Percentiles rank a stretch among this genome's conserved stretches.
These are phyloP conservation scores for Tribolium madens DNA, from an alignment of 1,140 invertebrate genomes.

Conservation along the genomic window DNA sequence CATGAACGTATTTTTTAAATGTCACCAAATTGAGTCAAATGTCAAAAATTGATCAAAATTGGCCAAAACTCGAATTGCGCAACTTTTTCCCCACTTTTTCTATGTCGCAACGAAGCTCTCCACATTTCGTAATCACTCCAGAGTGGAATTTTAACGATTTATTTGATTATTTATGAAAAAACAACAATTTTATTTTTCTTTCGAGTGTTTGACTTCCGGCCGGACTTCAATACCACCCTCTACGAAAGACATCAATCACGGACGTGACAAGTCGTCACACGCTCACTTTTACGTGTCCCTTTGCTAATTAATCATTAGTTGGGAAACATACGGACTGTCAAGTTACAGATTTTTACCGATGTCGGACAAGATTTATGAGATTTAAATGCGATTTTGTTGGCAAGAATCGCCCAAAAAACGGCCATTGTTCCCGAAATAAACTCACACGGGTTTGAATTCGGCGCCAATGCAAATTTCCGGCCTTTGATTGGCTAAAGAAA, in stretches of 20 bases:
- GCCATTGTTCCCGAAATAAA: background rate
- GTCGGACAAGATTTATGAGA: constrained; percentile 14
- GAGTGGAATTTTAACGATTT: no score
- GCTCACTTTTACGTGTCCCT: constrained; percentile 42
- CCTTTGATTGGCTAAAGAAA: no score
- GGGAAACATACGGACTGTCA: constrained; percentile 19
- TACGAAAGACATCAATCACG: constrained; percentile 23
- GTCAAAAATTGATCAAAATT: no score
- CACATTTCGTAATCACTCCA: no score
- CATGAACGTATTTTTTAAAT: no score
- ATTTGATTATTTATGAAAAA: no score
- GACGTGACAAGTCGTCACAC: constrained; percentile 38
- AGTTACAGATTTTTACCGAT: background rate
- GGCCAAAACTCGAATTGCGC: no score
- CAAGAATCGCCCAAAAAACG: background rate
- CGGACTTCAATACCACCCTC: constrained; percentile 22
- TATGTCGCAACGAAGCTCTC: no score
- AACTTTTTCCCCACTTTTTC: no score
- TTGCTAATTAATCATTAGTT: constrained; percentile 44
- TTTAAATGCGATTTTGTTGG: constrained; percentile 15
- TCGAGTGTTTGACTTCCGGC: background rate
- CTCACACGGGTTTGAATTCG: background rate
- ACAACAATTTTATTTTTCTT: no score
- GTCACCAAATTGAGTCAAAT: no score
- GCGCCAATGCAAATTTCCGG: no score